Evolutionary conservation across 2,888 invertebrate genomes (phyloP).

Genomic region (Thymelicus sylvestris): DNA sequence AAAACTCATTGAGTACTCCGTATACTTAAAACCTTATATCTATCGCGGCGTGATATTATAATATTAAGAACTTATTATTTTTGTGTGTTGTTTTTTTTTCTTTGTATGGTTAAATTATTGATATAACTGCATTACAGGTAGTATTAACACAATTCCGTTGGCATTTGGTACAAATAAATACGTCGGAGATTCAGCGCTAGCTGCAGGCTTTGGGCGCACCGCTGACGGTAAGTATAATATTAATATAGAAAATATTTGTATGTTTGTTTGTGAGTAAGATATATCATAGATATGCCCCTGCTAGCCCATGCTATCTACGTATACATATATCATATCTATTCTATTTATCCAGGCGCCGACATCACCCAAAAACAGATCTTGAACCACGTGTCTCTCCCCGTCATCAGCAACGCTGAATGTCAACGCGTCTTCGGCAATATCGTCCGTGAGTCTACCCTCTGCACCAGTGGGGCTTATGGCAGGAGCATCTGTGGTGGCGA

Average conservation of each 20-base stretch:
- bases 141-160: conserved; percentile 42
- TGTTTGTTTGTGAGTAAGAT: too few species aligned
- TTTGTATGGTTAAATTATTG: not conserved
- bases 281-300: too few species aligned
- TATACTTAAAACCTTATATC: too few species aligned
- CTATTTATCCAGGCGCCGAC: conserved; percentile 47
- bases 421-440: conserved; percentile 52
- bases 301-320: too few species aligned
- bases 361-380: conserved; percentile 57
- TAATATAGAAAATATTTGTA: too few species aligned
- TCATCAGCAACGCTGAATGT: conserved; percentile 65
- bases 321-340: too few species aligned
- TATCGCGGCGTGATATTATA: too few species aligned
- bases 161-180: conserved; percentile 45
- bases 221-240: conserved; percentile 52
- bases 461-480: conserved; percentile 60
- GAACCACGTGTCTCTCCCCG: conserved; percentile 71
- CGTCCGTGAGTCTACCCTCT: conserved; percentile 54
- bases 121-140: conserved; percentile 8
- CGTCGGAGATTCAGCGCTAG: conserved; percentile 48
- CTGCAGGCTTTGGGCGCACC: conserved; percentile 64
- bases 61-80: too few species aligned
- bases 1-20: too few species aligned
- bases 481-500: conserved; percentile 67
- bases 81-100: too few species aligned